phyloP scores from a whole-genome alignment of 2,113 vertebrate species.

The Ailuropoda melanoleuca region DNA sequence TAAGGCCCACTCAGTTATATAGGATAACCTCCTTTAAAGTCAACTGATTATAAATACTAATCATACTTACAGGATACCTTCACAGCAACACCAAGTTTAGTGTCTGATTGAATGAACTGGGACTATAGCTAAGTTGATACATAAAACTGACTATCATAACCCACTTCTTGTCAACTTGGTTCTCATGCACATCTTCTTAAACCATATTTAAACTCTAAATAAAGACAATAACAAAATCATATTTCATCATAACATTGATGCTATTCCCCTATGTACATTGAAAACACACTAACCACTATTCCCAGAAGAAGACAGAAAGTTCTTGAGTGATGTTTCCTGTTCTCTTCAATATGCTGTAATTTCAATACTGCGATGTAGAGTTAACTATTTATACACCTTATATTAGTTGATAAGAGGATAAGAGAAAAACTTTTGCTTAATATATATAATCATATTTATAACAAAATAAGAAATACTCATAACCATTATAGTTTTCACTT shows the following conservation, averaged over 20 bases:
- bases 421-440: neutral
- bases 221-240: neutral
- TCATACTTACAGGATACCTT: neutral
- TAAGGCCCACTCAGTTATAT: neutral
- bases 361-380: neutral
- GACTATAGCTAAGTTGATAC: neutral
- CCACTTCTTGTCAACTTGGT: neutral
- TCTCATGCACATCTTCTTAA: neutral
- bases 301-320: neutral
- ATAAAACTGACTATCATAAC: neutral
- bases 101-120: neutral
- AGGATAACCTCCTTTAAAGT: neutral
- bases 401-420: neutral
- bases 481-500: neutral
- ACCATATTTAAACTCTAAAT: neutral
- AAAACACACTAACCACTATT: neutral
- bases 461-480: neutral
- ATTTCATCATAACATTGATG: neutral
- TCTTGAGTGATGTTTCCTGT: neutral
- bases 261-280: neutral
- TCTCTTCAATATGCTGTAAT: neutral
- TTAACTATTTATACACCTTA: neutral
- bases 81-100: neutral
- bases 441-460: neutral
- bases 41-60: neutral